Conservation (phyloP, 2,888 invertebrate genomes). For the Suillia variegata region DNA sequence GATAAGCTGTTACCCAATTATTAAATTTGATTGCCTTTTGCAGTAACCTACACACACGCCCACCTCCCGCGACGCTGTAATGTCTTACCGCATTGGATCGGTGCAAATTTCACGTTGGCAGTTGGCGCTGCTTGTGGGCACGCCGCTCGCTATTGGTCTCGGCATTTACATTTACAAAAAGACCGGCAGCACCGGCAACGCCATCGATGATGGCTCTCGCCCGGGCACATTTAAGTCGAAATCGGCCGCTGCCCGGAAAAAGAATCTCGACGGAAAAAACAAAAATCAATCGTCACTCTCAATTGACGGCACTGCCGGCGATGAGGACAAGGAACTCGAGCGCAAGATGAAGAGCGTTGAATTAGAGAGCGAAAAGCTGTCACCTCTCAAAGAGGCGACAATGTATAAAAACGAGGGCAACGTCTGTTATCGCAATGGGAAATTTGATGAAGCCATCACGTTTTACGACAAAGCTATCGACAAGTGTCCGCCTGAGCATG, state of each 20-base stretch:
- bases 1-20: too few relatives aligned
- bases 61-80: too few relatives aligned
- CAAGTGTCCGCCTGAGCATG: constrained; percentile 76
- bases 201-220: not conserved
- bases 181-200: not conserved
- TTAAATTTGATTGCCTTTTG: too few relatives aligned
- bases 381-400: constrained; percentile 75
- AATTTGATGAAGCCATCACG: constrained; percentile 88
- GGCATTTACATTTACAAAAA: constrained; percentile 68
- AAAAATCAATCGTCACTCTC: constrained; percentile 69
- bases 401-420: constrained; percentile 89
- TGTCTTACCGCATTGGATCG: constrained; percentile 46
- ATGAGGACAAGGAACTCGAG: constrained; percentile 63
- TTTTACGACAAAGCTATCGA: constrained; percentile 94
- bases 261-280: constrained; percentile 61
- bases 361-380: constrained; percentile 54
- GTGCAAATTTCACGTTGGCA: constrained; percentile 75
- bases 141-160: constrained; percentile 81
- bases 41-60: too few relatives aligned
- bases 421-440: constrained; percentile 79
- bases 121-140: constrained; percentile 80
- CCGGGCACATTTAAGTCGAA: not conserved
- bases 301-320: constrained; percentile 60
- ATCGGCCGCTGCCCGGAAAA: constrained; percentile 50
- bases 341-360: constrained; percentile 50